Conservation (phyloP, 2,797 vertebrate genomes). For the Gymnodraco acuticeps region DNA sequence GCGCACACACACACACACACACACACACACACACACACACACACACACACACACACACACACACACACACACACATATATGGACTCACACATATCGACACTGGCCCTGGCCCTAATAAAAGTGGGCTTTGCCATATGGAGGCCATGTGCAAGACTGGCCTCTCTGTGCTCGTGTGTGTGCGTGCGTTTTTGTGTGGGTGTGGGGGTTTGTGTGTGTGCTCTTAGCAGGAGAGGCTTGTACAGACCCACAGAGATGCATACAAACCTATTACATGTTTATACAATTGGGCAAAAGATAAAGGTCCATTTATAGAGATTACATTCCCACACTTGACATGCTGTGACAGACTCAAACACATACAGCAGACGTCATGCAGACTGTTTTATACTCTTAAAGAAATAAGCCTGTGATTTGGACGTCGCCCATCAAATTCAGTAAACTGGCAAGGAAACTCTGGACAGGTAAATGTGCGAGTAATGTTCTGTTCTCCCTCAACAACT, state of each 20-base stretch:
- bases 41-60: conserved; percentile 38
- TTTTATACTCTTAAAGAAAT: conserved; percentile 25
- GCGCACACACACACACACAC: conserved; percentile 70
- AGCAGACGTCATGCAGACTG: conserved; percentile 2
- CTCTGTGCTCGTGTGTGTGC: conserved; percentile 64
- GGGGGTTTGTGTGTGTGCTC: conserved; percentile 18
- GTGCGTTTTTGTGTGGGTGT: conserved; percentile 36
- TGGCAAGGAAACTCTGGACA: conserved; percentile 37
- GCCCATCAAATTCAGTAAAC: conserved; percentile 30
- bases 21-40: conserved; percentile 59
- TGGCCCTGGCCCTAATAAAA: conserved; percentile 84
- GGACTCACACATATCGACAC: conserved; percentile 70
- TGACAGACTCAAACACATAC: conserved; percentile 19
- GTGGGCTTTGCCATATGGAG: conserved; percentile 86
- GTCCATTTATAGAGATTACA: conserved; percentile 32
- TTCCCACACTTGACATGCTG: conserved; percentile 17
- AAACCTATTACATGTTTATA: conserved; percentile 58
- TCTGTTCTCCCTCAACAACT: conserved; percentile 70
- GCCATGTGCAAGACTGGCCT: conserved; percentile 85
- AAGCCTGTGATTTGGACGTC: conserved; percentile 28
- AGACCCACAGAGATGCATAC: conserved; percentile 60
- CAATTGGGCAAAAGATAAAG: conserved; percentile 56
- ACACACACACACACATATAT: conserved; percentile 16
- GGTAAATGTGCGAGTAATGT: conserved; percentile 73
- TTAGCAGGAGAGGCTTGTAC: conserved; percentile 69